Percentiles rank a stretch among this genome's conserved stretches.
These are phyloP conservation scores for Semnornis frantzii DNA, from an alignment of 2,113 vertebrate genomes.

Conservation along the genomic window DNA sequence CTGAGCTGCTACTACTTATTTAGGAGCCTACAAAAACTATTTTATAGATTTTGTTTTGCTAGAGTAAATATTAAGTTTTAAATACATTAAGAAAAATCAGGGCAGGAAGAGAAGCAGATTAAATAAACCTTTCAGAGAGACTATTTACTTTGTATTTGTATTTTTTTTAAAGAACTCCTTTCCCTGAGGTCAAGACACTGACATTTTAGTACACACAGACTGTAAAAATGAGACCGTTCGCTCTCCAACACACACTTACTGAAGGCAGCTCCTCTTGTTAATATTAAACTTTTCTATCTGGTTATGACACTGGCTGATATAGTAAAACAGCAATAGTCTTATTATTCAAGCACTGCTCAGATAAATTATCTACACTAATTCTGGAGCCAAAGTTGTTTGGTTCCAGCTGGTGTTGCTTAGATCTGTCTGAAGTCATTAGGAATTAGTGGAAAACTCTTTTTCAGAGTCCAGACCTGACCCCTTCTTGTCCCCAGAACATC, in stretches of 20 bases:
- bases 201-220: conserved; percentile 57
- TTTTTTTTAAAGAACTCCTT: conserved; percentile 16
- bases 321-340: conserved; percentile 64
- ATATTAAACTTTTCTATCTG: conserved; percentile 76
- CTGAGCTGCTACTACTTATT: conserved; percentile 66
- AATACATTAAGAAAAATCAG: conserved; percentile 70
- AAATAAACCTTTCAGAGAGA: conserved; percentile 65
- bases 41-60: conserved; percentile 63
- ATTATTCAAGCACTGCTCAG: conserved; percentile 70
- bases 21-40: conserved; percentile 65
- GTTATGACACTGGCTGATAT: conserved; percentile 62
- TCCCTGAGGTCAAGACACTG: conserved; percentile 42
- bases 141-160: conserved; percentile 58
- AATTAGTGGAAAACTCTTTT: conserved; percentile 71
- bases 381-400: conserved; percentile 75
- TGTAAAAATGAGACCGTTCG: conserved; percentile 40
- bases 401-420: conserved; percentile 78
- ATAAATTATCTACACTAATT: conserved; percentile 79
- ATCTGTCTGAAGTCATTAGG: conserved; percentile 78
- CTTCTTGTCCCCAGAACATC: conserved; percentile 47
- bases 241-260: background rate
- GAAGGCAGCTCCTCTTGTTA: conserved; percentile 72
- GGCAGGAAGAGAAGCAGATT: conserved; percentile 59
- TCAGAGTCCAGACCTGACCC: conserved; percentile 61
- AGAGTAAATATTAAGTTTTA: conserved; percentile 67